Evolutionary conservation across 1,140 invertebrate species (phyloP).

Genomic region (Lasioglossum baleicum): DNA sequence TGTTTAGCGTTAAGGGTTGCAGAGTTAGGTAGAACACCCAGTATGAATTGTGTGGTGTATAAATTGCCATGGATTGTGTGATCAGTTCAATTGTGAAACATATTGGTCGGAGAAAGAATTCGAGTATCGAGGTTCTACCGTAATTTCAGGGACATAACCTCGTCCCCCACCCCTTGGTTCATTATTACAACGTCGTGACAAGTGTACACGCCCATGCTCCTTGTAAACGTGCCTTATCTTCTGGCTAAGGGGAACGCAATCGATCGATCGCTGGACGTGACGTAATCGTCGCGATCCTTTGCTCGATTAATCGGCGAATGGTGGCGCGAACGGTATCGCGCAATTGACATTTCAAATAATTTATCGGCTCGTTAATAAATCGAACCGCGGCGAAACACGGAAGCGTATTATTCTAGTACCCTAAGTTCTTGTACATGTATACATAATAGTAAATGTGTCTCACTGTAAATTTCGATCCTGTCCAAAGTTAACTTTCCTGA

Average conservation of each 20-base stretch:
- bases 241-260: conserved; percentile 5
- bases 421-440: neutral
- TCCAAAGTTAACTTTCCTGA: no score
- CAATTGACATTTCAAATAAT: conserved; percentile 60
- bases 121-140: no score
- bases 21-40: no score
- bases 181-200: conserved; percentile 33
- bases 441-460: no score
- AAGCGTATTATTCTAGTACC: conserved; percentile 43
- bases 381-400: conserved; percentile 6
- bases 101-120: no score
- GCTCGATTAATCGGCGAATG: conserved; percentile 24
- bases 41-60: no score
- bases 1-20: no score
- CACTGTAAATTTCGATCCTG: no score
- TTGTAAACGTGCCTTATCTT: conserved; percentile 39
- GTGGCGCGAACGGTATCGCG: conserved; percentile 31
- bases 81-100: no score
- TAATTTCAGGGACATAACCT: conserved; percentile 11
- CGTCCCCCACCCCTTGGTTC: neutral
- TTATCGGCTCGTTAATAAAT: conserved; percentile 54
- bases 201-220: conserved; percentile 47
- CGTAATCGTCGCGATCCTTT: conserved; percentile 51
- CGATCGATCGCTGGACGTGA: conserved; percentile 43
- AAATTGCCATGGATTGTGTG: no score